phyloP scores from a whole-genome alignment of 2,888 invertebrate genomes.

The Ophraella communa region DNA sequence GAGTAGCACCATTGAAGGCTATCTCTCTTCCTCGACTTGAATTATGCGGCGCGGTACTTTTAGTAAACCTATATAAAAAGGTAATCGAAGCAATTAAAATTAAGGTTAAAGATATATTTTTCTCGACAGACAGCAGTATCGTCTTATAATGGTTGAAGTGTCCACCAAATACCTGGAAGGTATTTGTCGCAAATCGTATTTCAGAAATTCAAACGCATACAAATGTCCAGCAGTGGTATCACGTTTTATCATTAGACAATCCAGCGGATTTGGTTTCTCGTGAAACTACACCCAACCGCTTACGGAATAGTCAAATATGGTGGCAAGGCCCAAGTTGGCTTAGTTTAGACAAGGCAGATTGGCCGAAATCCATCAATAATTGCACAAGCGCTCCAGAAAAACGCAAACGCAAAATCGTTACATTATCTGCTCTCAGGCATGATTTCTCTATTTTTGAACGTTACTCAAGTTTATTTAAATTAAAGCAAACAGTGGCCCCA shows the following conservation, averaged over 20 bases:
- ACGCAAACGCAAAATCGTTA: neutral
- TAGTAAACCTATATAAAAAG: neutral
- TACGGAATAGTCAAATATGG: constrained; percentile 12
- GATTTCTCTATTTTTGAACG: neutral
- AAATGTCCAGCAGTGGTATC: constrained; percentile 14
- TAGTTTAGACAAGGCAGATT: neutral
- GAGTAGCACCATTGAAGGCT: constrained; percentile 36
- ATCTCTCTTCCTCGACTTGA: constrained; percentile 30
- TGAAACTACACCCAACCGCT: constrained; percentile 10
- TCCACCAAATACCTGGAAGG: constrained; percentile 17
- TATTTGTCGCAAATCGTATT: constrained; percentile 29
- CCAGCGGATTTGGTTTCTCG: constrained; percentile 30
- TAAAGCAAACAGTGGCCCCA: neutral
- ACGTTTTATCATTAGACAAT: constrained; percentile 22
- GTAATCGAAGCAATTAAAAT: neutral
- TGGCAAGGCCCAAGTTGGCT: constrained; percentile 30
- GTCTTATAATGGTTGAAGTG: constrained; percentile 24
- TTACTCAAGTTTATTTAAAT: neutral
- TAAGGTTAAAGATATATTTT: neutral
- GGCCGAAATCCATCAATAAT: neutral
- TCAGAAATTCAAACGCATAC: constrained; percentile 23
- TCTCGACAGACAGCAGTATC: neutral
- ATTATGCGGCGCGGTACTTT: constrained; percentile 13
- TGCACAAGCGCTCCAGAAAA: neutral
- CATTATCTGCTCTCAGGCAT: neutral